Percentiles rank a stretch among this genome's conserved stretches.
phyloP scores from a whole-genome alignment of 2,888 invertebrate genomes.

The Antheraea assamensis region DNA sequence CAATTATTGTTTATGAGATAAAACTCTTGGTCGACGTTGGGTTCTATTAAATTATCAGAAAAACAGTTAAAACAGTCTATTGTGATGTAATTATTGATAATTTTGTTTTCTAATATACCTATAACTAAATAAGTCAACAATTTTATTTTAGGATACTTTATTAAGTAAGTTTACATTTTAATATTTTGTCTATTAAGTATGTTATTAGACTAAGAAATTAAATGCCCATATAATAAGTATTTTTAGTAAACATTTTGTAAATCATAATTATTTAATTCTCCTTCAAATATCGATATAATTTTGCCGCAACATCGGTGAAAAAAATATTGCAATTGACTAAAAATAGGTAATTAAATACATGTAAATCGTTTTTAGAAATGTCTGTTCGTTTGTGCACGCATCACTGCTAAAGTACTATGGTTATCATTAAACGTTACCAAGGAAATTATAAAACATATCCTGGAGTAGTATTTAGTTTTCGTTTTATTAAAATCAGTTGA shows the following conservation, averaged over 20 bases:
- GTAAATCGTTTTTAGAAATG: too few relatives aligned
- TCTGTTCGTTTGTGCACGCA: too few relatives aligned
- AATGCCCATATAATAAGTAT: neutral
- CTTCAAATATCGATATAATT: too few relatives aligned
- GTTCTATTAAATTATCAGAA: neutral
- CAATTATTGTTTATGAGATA: constrained; percentile 19
- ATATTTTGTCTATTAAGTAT: neutral
- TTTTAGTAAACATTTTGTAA: neutral
- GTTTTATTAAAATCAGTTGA: too few relatives aligned
- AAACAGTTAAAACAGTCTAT: neutral
- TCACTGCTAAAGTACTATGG: too few relatives aligned
- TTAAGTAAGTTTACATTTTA: neutral
- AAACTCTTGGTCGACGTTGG: neutral
- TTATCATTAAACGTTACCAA: too few relatives aligned
- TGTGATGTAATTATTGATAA: neutral
- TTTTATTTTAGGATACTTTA: neutral
- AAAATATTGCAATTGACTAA: too few relatives aligned
- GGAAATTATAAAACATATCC: too few relatives aligned
- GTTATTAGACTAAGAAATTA: neutral
- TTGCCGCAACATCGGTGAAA: too few relatives aligned
- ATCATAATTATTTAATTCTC: neutral
- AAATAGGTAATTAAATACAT: too few relatives aligned
- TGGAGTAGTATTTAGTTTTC: too few relatives aligned
- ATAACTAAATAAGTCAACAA: neutral
- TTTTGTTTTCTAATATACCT: neutral